Conservation (phyloP, 1,140 invertebrate genomes). For the Pseudoatta argentina region DNA sequence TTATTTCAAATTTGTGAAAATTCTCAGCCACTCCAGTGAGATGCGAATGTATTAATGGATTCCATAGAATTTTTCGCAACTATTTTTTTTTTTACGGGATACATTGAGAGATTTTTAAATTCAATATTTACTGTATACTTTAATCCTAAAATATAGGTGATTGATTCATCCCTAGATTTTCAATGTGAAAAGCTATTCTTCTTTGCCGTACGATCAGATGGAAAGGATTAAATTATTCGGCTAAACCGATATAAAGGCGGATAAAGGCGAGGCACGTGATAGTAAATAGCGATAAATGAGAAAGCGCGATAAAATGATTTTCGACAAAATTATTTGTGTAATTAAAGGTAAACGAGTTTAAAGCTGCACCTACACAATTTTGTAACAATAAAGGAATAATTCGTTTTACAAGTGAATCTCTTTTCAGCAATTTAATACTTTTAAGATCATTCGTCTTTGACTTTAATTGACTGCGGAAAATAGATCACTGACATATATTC, state of each 20-base stretch:
- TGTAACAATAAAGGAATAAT: neutral
- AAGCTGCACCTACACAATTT: neutral
- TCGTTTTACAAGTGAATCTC: conserved; percentile 1
- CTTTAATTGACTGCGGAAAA: conserved; percentile 17
- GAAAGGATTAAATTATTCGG: conserved; percentile 14
- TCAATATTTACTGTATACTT: conserved; percentile 5
- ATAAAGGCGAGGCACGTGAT: conserved; percentile 2
- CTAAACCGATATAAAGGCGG: conserved; percentile 1
- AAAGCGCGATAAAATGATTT: conserved; percentile 28
- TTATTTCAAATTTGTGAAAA: neutral
- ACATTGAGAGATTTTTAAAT: neutral
- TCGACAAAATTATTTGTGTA: conserved; percentile 5
- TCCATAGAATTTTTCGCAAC: neutral
- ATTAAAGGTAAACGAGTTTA: neutral
- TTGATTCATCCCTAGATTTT: conserved; percentile 6
- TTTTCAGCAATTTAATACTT: neutral
- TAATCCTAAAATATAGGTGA: conserved; percentile 32
- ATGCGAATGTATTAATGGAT: neutral
- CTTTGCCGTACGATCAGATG: neutral
- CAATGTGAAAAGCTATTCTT: conserved; percentile 10
- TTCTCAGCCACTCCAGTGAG: neutral
- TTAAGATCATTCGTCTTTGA: conserved; percentile 2
- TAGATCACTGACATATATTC: conserved; percentile 15
- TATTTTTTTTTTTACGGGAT: neutral
- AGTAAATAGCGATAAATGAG: conserved; percentile 31